Evolutionary conservation across 2,113 vertebrate species (phyloP).

Genomic region (Argyrosomus japonicus): DNA sequence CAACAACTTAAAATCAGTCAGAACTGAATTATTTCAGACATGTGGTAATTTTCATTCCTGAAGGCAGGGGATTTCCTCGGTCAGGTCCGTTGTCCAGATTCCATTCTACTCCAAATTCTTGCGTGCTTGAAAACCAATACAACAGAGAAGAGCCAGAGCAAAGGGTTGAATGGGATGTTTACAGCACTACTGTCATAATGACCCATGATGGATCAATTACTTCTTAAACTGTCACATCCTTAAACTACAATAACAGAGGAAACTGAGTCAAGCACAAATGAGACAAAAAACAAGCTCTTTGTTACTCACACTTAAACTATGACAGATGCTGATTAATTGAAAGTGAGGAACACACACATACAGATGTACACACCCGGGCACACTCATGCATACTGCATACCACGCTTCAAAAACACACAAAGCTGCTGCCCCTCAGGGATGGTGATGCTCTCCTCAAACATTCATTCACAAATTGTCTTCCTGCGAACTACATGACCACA

Average conservation of each 20-base stretch:
- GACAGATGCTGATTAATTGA: conserved; percentile 52
- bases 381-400: conserved; percentile 27
- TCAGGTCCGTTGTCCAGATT: conserved; percentile 68
- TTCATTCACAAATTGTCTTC: conserved; percentile 70
- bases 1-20: conserved; percentile 57
- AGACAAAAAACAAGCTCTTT: conserved; percentile 51
- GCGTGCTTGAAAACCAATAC: conserved; percentile 54
- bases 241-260: conserved; percentile 66
- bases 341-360: conserved; percentile 47
- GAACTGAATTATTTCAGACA: conserved; percentile 61
- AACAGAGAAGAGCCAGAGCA: conserved; percentile 35
- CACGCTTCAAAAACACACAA: conserved; percentile 24
- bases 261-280: conserved; percentile 66
- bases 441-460: conserved; percentile 55
- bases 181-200: conserved; percentile 59
- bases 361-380: conserved; percentile 17
- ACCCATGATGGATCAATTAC: conserved; percentile 77
- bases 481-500: conserved; percentile 61
- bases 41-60: conserved; percentile 63
- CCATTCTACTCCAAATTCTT: conserved; percentile 68
- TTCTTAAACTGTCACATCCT: conserved; percentile 67
- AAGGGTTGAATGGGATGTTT: conserved; percentile 58
- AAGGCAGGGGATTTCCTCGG: conserved; percentile 77
- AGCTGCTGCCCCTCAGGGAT: conserved; percentile 38
- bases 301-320: conserved; percentile 63